Conservation (phyloP, 92 coral and sea anemone species). For the Epizoanthus stellaris region DNA sequence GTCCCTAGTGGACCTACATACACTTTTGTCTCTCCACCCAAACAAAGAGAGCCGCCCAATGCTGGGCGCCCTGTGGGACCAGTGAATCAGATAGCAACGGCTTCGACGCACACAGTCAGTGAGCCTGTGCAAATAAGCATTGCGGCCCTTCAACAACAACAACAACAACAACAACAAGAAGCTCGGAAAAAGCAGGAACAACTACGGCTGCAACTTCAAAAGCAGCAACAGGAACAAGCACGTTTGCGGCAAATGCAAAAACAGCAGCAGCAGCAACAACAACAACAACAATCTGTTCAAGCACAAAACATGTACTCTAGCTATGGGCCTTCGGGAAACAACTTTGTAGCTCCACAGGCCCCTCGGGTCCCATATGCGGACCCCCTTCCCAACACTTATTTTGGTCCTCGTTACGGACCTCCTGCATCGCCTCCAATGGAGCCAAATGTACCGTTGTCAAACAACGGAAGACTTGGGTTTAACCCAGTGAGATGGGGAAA, state of each 20-base stretch:
- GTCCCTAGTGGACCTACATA: slow-evolving; percentile 90
- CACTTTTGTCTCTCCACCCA: slow-evolving; percentile 81
- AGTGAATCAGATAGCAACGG: background rate
- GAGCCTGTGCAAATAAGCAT: slow-evolving; percentile 27
- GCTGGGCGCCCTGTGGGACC: slow-evolving; percentile 13
- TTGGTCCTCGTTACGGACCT: slow-evolving; percentile 44
- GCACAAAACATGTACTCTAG: slow-evolving; percentile 23
- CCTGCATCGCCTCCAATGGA: slow-evolving; percentile 42
- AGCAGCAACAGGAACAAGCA: slow-evolving; percentile 24
- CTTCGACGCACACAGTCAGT: slow-evolving; percentile 4
- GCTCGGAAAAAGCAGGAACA: background rate
- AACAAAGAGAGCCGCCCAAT: slow-evolving; percentile 16
- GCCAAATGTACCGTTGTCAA: slow-evolving; percentile 41
- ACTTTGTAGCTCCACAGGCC: slow-evolving; percentile 38
- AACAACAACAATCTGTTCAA: slow-evolving; percentile 23
- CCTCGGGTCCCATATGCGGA: slow-evolving; percentile 37
- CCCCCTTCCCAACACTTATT: slow-evolving; percentile 41
- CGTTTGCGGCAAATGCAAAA: slow-evolving; percentile 23
- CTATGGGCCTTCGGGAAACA: slow-evolving; percentile 37
- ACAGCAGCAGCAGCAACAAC: slow-evolving; percentile 23
- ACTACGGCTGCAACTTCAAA: background rate
- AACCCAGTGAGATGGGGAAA: slow-evolving; percentile 39
- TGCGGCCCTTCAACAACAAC: slow-evolving; percentile 21
- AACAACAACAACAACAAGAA: slow-evolving; percentile 15
- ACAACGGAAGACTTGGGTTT: slow-evolving; percentile 35